Base-by-base conservation (phyloP, 1,140 invertebrate genomes). In the Drosophila truncata region DNA sequence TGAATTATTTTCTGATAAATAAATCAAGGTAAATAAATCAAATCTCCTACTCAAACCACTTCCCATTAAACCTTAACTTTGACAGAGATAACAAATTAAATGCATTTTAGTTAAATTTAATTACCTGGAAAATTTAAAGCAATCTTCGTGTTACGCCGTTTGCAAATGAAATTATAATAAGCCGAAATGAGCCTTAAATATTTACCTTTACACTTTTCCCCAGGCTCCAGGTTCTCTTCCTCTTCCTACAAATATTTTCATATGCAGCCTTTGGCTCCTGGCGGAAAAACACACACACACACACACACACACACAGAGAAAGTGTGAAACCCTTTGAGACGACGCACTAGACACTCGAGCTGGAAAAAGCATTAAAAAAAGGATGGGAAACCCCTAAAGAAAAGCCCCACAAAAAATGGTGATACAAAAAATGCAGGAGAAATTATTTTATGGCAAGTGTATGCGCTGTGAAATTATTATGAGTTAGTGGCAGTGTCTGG, bases 321-420 rank as follows among this genome's bases (percentile, higher is more conserved):
- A 84, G 80, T 87, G 84, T 71, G 85, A 88, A 78, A 78, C 73
- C 84, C 84, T 88, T 87, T 87, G 84, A 84, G 84, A 88, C 72
- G 80, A 84, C 72, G 41, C 71, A 67, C 61, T 67, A 80, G 77
- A 77, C 81, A 72, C 49, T 54, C 31, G 20, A 31, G 47, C 31
- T 47, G 35, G 59, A 59, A 65, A 63, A 42, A 60, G n/a, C 58
- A 25, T 29, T 29, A 60, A 49, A 50, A 50, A 31, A 33, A 20
- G 23, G 20, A 18, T 33, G 41, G 27, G 20, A 67, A 81, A 18
- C 37, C 60, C 55, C 44, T 18, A 10, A 63, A 64, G 35, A 64
- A 63, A 58, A 64, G 41, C 14, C 18, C 23, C 18, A 59, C 20
- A 55, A 71, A 59, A 71, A 60, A 46, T 54, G 35, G 35, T 47